Conservation (phyloP, 2,113 vertebrate species). For the Apteryx mantelli region DNA sequence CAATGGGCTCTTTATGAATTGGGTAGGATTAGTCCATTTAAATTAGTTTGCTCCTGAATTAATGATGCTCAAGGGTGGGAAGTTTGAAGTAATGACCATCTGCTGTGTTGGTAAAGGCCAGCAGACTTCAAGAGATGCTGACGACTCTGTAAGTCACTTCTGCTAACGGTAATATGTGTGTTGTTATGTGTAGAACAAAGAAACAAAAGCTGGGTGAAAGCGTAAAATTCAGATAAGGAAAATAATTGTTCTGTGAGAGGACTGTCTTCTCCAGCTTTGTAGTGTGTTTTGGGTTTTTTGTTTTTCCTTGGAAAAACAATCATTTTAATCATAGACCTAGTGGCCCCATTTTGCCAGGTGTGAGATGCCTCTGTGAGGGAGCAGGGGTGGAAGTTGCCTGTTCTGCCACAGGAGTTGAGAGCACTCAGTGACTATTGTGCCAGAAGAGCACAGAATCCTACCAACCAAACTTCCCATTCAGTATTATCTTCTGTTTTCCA, state of each 20-base stretch:
- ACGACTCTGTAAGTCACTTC: not conserved
- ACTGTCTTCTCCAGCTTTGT: not conserved
- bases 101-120: constrained; percentile 23
- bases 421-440: not conserved
- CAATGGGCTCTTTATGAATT: constrained; percentile 58
- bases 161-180: not conserved
- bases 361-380: too few species aligned
- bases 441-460: not conserved
- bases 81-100: constrained; percentile 39
- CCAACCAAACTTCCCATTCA: not conserved
- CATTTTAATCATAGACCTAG: not conserved
- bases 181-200: not conserved
- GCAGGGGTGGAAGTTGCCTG: not conserved
- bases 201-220: not conserved
- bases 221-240: not conserved
- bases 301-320: not conserved
- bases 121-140: not conserved
- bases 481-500: not conserved
- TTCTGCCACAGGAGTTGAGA: not conserved
- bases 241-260: not conserved
- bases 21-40: not conserved
- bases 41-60: constrained; percentile 54
- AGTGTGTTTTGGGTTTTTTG: not conserved
- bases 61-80: constrained; percentile 15
- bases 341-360: not conserved